Percentiles rank a stretch among this genome's conserved stretches.
phyloP scores from a whole-genome alignment of 2,113 vertebrate genomes.

The Cranoglanis bouderius region DNA sequence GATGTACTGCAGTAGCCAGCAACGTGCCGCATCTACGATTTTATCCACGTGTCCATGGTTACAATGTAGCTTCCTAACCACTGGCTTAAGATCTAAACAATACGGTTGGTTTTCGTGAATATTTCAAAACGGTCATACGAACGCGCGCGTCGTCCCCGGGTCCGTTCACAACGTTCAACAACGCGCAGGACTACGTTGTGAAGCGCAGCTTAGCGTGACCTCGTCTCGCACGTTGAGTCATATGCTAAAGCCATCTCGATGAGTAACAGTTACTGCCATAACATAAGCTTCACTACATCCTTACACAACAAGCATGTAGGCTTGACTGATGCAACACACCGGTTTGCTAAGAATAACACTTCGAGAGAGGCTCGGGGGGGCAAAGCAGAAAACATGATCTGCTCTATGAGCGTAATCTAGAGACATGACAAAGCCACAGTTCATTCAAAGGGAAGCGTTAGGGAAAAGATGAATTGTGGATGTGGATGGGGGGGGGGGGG shows the following conservation, averaged over 20 bases:
- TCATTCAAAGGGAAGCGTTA: conserved; percentile 32
- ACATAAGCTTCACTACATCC: conserved; percentile 33
- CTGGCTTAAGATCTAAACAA: not conserved
- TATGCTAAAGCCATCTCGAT: conserved; percentile 39
- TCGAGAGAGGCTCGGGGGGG: not conserved
- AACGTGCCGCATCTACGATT: not conserved
- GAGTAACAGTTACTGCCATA: conserved; percentile 52
- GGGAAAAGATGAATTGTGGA: not conserved
- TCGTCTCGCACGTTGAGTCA: conserved; percentile 53
- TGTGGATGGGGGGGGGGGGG: not conserved
- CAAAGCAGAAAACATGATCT: conserved; percentile 1
- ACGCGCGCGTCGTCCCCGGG: not conserved
- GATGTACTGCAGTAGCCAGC: not conserved
- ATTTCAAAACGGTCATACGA: not conserved
- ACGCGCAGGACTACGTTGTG: conserved; percentile 25
- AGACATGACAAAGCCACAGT: conserved; percentile 11
- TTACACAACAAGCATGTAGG: conserved; percentile 51
- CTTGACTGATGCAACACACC: conserved; percentile 46
- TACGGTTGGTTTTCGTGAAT: not conserved
- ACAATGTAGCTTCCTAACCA: conserved; percentile 17
- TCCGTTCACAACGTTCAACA: conserved; percentile 25
- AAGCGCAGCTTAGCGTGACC: conserved; percentile 41
- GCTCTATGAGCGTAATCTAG: not conserved
- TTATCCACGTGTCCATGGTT: conserved; percentile 22
- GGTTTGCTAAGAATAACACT: conserved; percentile 26